Base-by-base conservation (phyloP, 2,888 invertebrate species). In the Aphelenchoides bicaudatus region DNA sequence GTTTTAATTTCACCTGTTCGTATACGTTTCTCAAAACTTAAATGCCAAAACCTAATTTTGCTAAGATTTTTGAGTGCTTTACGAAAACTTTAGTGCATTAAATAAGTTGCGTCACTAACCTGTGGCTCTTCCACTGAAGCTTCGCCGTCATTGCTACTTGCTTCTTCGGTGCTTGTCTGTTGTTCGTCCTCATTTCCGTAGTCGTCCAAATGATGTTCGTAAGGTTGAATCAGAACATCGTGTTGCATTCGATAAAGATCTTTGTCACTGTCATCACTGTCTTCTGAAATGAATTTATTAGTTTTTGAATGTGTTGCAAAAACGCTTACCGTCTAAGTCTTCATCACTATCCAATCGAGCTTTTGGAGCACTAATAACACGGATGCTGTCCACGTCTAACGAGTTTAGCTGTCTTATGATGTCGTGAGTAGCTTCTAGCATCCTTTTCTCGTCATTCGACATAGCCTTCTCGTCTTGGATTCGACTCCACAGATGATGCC, bases 151-250 rank as follows among this genome's bases (percentile, higher is more conserved):
- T 52, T 54, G 16, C 43, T 39, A 10, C 25, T 23, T 19, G 27
- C 43, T 27, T 54, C 55, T 51, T 51, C 52, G 46, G 52, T 51
- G 2, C 38, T 34, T 2, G 37, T 51, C 25, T 51, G 52, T 10
- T n/a, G 19, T 28, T 51, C 52, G 16, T 49, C 49, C 2, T 49
- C 49, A 10, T 49, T 16, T 13, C 21, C 30, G 28, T 49, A 28
- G 2, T 51, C 52, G 19, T 51, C 52, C 16, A n/a, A 21, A n/a
- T 43, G 10, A 19, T 43, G 43, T 8, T 21, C 43, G 43, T 43
- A 43, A 8, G 43, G 43, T 19, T 25, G 43, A n/a, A 43, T 43
- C 23, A 21, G 43, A n/a, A 43, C 43, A 25, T 25, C 43, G 23
- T 43, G 43, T 37, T 51, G 38, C 16, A 23, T 28, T 30, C n/a